Base-by-base conservation (phyloP, 2,797 vertebrate species). In the Choloepus didactylus region DNA sequence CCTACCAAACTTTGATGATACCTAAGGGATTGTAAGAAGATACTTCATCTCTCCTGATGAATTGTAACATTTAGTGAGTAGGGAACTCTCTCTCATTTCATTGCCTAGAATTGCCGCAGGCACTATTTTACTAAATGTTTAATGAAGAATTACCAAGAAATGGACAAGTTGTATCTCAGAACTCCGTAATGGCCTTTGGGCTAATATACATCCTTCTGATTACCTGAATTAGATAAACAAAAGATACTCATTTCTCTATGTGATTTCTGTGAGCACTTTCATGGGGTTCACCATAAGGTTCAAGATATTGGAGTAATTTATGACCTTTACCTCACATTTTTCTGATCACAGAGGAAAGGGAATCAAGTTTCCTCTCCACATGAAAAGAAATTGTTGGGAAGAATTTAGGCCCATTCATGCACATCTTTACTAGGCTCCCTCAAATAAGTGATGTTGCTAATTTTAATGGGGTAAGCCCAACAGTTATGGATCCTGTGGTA, bases 81-180 rank as follows among this genome's bases (percentile, higher is more conserved):
- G 60, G 14, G 82, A 46, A 49, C 7, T 9, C n/a, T 38, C 14
- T 94, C 27, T 77, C 21, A 56, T 75, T 69, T 27, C 35, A 70
- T 5, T 14, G 75, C 27, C 41, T 56, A 62, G 3, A 25, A 70
- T 38, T 70, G 21, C 11, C 41, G 6, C 25, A 54, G 5, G 9
- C 35, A 83, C 29, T 23, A 38, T 51, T 75, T 75, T 67, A 46
- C 51, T 77, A 51, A 79, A 85, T 62, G 9, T 62, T 9, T 77
- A 85, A 77, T 54, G 76, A 46, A 44, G 5, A 92, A n/a, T 67
- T 81, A 70, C 21, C 51, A 86, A 62, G 25, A 96, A 77, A 72
- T 87, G 12, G 44, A 38, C 19, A 46, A 76, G 1, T 76, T 89
- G 8, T n/a, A 5, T 76, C 8, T 81, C 81, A 87, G n/a, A 76